Conservation (phyloP, 2,113 vertebrate species). For the Protomyctophum bolini region DNA sequence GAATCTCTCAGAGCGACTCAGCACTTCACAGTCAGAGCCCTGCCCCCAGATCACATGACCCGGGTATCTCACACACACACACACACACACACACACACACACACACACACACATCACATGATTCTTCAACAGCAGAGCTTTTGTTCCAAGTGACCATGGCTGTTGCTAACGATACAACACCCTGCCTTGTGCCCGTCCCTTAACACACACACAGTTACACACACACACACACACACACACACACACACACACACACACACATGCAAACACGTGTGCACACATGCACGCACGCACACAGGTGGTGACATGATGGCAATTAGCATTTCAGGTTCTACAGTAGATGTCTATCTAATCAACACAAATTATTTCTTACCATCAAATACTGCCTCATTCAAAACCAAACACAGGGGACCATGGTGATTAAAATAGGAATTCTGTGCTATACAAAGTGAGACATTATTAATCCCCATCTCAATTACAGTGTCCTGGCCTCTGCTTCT, state of each 20-base stretch:
- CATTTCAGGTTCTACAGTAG: no score
- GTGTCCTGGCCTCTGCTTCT: neutral
- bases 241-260: neutral
- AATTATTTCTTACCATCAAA: no score
- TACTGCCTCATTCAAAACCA: no score
- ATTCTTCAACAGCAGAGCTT: slow-evolving; percentile 74
- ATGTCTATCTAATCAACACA: no score
- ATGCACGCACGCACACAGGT: no score
- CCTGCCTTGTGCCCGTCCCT: slow-evolving; percentile 66
- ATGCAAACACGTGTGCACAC: neutral
- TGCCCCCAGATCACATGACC: slow-evolving; percentile 76
- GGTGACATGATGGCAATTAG: no score
- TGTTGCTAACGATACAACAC: slow-evolving; percentile 69
- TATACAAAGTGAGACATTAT: no score
- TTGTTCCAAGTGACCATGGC: slow-evolving; percentile 71
- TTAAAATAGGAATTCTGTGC: no score
- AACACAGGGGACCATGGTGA: no score
- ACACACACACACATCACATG: slow-evolving; percentile 65
- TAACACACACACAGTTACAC: neutral
- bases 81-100: slow-evolving; percentile 20
- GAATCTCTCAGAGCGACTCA: slow-evolving; percentile 69
- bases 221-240: slow-evolving; percentile 8
- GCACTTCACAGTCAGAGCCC: slow-evolving; percentile 70
- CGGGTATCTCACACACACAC: slow-evolving; percentile 52
- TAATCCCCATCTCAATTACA: no score